Evolutionary conservation across 2,113 vertebrate species (phyloP), one percentile per base, ranked within the genome.

Genomic region (Gadus chalcogrammus): DNA sequence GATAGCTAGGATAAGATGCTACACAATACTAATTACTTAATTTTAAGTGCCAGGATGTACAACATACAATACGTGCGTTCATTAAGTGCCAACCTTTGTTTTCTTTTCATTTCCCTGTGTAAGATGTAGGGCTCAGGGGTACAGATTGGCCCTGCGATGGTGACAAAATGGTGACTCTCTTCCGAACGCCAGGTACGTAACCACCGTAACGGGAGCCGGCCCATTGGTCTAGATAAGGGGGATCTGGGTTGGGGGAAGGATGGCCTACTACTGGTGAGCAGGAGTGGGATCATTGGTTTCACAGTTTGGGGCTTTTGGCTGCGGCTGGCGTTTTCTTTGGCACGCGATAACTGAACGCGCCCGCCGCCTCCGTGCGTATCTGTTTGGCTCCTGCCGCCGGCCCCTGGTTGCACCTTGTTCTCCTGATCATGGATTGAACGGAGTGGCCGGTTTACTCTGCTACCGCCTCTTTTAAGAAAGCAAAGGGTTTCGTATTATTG

Each of bases 401-500:
- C 68, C 73, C 79, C 80, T 38, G 70, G 77, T 64, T 73, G 69
- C 60, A 27, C n/a, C 72, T 73, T 38, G 75, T 72, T 20, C 84
- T 55, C 8, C 22, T 70, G 59, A 80, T 63, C 77, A 86, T 78
- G 75, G 73, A 28, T 55, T 42, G 71, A 81, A 63, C 56, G 76
- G 35, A 38, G 71, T 74, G 73, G 74, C 60, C 72, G 76, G 78
- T 78, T 58, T 70, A 76, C 65, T 77, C 72, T 64, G 68, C 62
- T 68, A 35, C 62, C 68, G 0, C 67, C 58, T 66, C 68, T 79
- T 84, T 84, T 73, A 62, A 62, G 48, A 68, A 61, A 27, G 24
- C 8, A 65, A 74, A 75, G 70, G 71, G 72, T 72, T 82, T 87
- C 68, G 67, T 24, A 77, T 87, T 82, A 82, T 79, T 76, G 73